Conservation (phyloP, 2,888 invertebrate genomes). For the Pegoplata infirma region DNA sequence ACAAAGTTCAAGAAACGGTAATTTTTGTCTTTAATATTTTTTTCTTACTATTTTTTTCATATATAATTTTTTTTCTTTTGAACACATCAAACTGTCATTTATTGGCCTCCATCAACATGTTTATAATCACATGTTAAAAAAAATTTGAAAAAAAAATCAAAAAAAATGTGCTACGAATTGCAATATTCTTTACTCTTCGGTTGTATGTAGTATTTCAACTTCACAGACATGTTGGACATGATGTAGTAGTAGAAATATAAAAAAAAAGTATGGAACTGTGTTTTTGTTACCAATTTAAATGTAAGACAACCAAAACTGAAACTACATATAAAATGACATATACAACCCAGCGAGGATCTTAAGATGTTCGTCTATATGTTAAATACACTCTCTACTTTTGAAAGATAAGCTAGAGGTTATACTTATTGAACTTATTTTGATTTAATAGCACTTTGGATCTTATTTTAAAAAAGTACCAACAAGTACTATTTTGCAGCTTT, state of each 20-base stretch:
- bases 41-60: neutral
- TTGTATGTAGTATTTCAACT: slow-evolving; percentile 26
- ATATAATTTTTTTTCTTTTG: slow-evolving; percentile 30
- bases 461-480: no score
- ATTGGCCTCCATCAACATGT: slow-evolving; percentile 58
- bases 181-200: slow-evolving; percentile 71
- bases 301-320: slow-evolving; percentile 52
- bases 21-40: slow-evolving; percentile 19
- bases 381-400: no score
- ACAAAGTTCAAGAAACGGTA: slow-evolving; percentile 41
- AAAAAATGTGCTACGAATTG: slow-evolving; percentile 56
- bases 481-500: no score
- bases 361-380: no score
- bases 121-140: slow-evolving; percentile 33
- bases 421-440: no score
- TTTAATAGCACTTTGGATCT: no score
- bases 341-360: neutral
- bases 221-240: slow-evolving; percentile 47
- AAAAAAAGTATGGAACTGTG: slow-evolving; percentile 27
- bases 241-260: slow-evolving; percentile 79
- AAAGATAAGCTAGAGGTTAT: no score
- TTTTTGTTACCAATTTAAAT: slow-evolving; percentile 55
- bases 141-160: slow-evolving; percentile 9
- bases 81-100: slow-evolving; percentile 59
- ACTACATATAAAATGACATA: slow-evolving; percentile 5